Evolutionary conservation across 2,113 vertebrate species (phyloP).

Genomic region (Thinocorus orbignyianus): DNA sequence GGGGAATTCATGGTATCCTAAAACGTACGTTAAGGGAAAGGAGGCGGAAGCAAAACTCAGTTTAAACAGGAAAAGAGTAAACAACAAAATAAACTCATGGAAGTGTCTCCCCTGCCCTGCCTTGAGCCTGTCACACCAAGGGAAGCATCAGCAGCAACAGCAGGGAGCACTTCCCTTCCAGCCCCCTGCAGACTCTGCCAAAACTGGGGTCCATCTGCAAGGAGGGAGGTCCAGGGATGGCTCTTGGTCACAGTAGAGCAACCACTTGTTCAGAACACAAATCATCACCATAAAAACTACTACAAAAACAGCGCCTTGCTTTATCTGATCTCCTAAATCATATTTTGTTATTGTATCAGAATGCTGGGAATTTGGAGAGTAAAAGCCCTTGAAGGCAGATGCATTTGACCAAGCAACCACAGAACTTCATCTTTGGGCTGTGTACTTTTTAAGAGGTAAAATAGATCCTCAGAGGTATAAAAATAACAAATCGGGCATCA

Average conservation of each 20-base stretch:
- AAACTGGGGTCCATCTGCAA: not conserved
- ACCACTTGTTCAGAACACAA: not conserved
- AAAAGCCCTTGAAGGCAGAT: not conserved
- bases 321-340: not conserved
- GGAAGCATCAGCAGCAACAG: not conserved
- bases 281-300: not conserved
- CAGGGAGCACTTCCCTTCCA: not conserved
- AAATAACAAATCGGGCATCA: not conserved
- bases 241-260: not conserved
- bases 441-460: not conserved
- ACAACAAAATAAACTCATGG: not conserved
- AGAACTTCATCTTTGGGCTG: not conserved
- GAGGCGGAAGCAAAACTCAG: not conserved
- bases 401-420: not conserved
- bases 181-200: not conserved
- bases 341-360: not conserved
- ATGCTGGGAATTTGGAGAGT: not conserved
- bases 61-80: not conserved
- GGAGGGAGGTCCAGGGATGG: not conserved
- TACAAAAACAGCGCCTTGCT: not conserved
- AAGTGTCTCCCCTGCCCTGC: not conserved
- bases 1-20: fast-evolving
- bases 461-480: not conserved
- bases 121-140: not conserved
- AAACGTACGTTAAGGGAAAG: not conserved